These are phyloP conservation scores for Echiichthys vipera DNA, from an alignment of 2,797 vertebrate genomes.

Conservation along the genomic window DNA sequence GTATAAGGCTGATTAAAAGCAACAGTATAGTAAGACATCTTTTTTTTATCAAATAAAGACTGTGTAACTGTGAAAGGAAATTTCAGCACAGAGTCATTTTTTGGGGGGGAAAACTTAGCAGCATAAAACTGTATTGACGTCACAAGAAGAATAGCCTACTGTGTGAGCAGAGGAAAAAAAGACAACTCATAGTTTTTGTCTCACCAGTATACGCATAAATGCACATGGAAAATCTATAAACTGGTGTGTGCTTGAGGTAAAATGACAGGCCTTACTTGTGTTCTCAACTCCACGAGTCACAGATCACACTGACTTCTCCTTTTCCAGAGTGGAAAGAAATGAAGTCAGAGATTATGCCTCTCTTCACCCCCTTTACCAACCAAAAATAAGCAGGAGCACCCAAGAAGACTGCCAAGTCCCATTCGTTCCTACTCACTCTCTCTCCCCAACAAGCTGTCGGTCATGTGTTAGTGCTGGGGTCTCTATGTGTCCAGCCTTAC, in stretches of 20 bases:
- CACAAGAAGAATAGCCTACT: slow-evolving; percentile 32
- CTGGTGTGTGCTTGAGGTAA: slow-evolving; percentile 58
- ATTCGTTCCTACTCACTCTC: slow-evolving; percentile 32
- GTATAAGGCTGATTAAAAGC: slow-evolving; percentile 34
- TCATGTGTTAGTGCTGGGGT: slow-evolving; percentile 22
- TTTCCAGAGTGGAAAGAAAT: slow-evolving; percentile 86
- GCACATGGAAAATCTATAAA: slow-evolving; percentile 79
- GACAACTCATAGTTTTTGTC: slow-evolving; percentile 45
- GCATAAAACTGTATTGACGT: slow-evolving; percentile 29
- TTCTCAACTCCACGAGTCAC: slow-evolving; percentile 67
- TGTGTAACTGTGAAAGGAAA: slow-evolving; percentile 8
- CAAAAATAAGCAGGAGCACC: slow-evolving; percentile 61
- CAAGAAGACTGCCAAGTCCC: slow-evolving; percentile 53
- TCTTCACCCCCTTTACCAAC: slow-evolving; percentile 26
- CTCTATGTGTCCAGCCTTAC: slow-evolving; percentile 38
- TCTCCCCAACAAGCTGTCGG: slow-evolving; percentile 42
- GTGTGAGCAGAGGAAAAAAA: slow-evolving; percentile 17
- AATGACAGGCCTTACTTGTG: slow-evolving; percentile 66
- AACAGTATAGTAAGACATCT: not conserved
- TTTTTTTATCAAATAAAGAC: slow-evolving; percentile 5
- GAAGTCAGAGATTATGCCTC: slow-evolving; percentile 69
- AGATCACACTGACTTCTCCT: slow-evolving; percentile 73
- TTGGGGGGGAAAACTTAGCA: not conserved
- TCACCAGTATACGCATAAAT: slow-evolving; percentile 44
- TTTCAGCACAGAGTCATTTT: not conserved